Evolutionary conservation across 2,888 invertebrate genomes (phyloP), one percentile per base, ranked within the genome.

Genomic region (Drosophila crucigera): DNA sequence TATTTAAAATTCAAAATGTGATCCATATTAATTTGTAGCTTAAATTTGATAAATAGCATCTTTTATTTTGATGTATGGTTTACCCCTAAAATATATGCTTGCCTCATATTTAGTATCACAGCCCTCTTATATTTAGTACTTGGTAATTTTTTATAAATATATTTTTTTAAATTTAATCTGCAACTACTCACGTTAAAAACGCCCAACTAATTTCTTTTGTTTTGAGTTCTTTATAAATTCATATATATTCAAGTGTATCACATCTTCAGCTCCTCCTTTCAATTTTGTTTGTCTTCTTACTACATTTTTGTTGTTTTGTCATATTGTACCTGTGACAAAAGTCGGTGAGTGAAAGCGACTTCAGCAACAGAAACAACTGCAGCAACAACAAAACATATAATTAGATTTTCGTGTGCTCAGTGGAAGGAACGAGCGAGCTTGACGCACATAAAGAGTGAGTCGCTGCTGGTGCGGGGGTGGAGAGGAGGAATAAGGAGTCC

Each of bases 381-480:
- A 39, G 19, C 60, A 72, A 60, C 59, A 70, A 68, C 62, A 72
- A 64, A 60, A 49, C 58, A 81, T 69, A 85, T 84, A 88, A 84
- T 84, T 89, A 83, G 70, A 88, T 83, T 83, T 85, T 84, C 71
- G 76, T 78, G 73, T 83, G 86, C 71, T 80, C 89, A 85, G 86
- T 65, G 56, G 68, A 85, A 80, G 72, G 84, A 80, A 80, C 71
- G 70, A 85, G 54, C 70, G 67, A 85, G 69, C 76, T 84, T 76
- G 73, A n/a, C 54, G 73, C 68, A 72, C 43, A 73, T 70, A 76
- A 83, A 68, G 74, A 60, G n/a, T 31, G 19, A 30, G 43, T 16
- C 7, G 14, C 7, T 22, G 19, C 16, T 28, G 11, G 47, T 59
- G 52, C 0, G 10, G 3, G 22, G 25, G 2, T 25, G 22, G 25